These are phyloP conservation scores for Trachurus trachurus DNA, from an alignment of 2,797 vertebrate genomes.

Conservation along the genomic window DNA sequence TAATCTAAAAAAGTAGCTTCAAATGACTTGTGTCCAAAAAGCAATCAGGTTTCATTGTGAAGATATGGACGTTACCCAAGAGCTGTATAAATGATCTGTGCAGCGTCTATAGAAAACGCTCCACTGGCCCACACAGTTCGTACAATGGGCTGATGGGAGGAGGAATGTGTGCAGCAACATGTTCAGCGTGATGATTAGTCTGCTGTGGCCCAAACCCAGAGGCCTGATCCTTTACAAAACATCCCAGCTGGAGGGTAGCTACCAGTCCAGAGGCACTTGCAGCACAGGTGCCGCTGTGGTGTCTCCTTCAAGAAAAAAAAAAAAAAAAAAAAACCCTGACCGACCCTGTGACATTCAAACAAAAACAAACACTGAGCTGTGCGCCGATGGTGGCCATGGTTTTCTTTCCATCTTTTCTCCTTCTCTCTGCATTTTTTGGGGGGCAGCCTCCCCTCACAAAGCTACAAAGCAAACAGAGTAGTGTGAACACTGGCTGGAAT, in stretches of 20 bases:
- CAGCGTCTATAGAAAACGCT: constrained; percentile 58
- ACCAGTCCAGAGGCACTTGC: constrained; percentile 59
- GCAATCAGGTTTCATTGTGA: constrained; percentile 70
- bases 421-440: constrained; percentile 44
- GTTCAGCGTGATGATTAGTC: constrained; percentile 60
- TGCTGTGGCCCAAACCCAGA: constrained; percentile 40
- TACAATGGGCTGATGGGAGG: constrained; percentile 56
- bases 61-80: constrained; percentile 46
- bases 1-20: constrained; percentile 52
- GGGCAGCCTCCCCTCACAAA: constrained; percentile 45
- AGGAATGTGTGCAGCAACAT: constrained; percentile 68
- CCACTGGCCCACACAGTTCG: constrained; percentile 50
- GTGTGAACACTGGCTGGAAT: constrained; percentile 58
- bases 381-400: constrained; percentile 57
- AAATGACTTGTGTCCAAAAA: constrained; percentile 36
- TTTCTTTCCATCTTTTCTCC: constrained; percentile 60
- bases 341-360: constrained; percentile 76
- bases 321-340: constrained; percentile 50
- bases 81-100: constrained; percentile 60
- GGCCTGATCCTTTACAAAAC: constrained; percentile 61
- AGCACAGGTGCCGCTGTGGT: constrained; percentile 81
- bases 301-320: constrained; percentile 38
- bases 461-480: constrained; percentile 75
- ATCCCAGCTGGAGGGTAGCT: constrained; percentile 55
- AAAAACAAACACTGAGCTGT: constrained; percentile 78